Evolutionary conservation across 2,888 invertebrate species (phyloP).

Genomic region (Dusona sp.): DNA sequence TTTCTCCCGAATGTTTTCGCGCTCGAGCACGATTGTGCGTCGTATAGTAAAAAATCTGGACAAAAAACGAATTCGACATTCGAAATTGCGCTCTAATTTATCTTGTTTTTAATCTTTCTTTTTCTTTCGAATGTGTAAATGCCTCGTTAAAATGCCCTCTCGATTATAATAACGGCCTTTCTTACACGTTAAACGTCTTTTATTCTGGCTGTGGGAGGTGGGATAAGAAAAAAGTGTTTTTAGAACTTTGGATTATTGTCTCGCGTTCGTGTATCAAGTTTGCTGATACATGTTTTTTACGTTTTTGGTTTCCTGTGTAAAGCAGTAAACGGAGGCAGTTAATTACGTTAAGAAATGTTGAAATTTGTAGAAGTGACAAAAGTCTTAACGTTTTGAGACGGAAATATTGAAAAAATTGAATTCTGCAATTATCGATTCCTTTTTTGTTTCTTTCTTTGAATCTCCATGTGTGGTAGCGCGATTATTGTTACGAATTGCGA

Average conservation of each 20-base stretch:
- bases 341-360: conserved; percentile 37
- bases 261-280: conserved; percentile 47
- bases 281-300: conserved; percentile 51
- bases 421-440: not conserved
- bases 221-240: conserved; percentile 13
- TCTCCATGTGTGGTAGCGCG: not conserved
- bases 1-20: conserved; percentile 48
- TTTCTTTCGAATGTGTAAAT: conserved; percentile 31
- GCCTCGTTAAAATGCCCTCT: conserved; percentile 53
- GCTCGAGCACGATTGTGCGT: conserved; percentile 76
- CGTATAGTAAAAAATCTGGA: conserved; percentile 66
- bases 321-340: conserved; percentile 65
- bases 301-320: conserved; percentile 60
- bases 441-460: not conserved
- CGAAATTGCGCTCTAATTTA: conserved; percentile 39
- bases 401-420: not conserved
- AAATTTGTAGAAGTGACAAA: conserved; percentile 26
- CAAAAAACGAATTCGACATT: conserved; percentile 38
- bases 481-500: not conserved
- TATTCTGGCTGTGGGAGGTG: not conserved
- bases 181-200: conserved; percentile 6
- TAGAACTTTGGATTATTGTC: conserved; percentile 62
- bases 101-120: not conserved
- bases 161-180: conserved; percentile 16
- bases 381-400: conserved; percentile 29